Conservation (phyloP, 2,113 vertebrate genomes). For the Corythornis madagascariensis region DNA sequence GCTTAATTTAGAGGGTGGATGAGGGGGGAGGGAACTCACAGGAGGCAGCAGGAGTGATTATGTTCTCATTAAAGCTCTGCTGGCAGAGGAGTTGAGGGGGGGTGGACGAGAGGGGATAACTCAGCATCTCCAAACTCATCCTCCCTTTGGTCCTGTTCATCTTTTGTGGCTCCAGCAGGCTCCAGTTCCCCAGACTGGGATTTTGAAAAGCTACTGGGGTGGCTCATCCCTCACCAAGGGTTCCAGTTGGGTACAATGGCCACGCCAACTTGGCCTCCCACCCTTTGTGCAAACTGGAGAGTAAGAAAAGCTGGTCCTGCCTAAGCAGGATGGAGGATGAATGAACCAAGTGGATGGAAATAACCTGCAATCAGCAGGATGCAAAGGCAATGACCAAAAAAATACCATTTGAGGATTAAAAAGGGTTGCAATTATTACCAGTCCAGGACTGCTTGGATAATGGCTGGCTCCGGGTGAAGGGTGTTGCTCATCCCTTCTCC, state of each 20-base stretch:
- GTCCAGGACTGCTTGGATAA: not conserved
- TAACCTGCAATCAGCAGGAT: not conserved
- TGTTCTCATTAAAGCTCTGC: not conserved
- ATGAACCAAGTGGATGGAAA: not conserved
- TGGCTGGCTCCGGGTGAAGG: not conserved
- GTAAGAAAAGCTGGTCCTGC: not conserved
- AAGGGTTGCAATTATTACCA: not conserved
- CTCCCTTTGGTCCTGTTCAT: not conserved
- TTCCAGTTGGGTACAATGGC: not conserved
- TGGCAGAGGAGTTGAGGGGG: not conserved
- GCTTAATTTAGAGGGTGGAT: not conserved
- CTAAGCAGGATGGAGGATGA: not conserved
- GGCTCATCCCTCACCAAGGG: not conserved
- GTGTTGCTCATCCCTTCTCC: not conserved
- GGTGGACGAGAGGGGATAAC: not conserved
- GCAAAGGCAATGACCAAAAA: not conserved
- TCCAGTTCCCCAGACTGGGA: not conserved
- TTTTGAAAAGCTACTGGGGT: not conserved
- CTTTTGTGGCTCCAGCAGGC: not conserved
- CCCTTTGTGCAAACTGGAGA: accelerated
- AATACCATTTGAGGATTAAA: conserved; percentile 7
- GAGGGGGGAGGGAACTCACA: not conserved
- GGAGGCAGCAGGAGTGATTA: not conserved
- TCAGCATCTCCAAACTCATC: not conserved
- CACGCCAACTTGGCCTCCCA: too few relatives aligned